Evolutionary conservation across 2,113 vertebrate genomes (phyloP).

Genomic region (Rynchops niger): DNA sequence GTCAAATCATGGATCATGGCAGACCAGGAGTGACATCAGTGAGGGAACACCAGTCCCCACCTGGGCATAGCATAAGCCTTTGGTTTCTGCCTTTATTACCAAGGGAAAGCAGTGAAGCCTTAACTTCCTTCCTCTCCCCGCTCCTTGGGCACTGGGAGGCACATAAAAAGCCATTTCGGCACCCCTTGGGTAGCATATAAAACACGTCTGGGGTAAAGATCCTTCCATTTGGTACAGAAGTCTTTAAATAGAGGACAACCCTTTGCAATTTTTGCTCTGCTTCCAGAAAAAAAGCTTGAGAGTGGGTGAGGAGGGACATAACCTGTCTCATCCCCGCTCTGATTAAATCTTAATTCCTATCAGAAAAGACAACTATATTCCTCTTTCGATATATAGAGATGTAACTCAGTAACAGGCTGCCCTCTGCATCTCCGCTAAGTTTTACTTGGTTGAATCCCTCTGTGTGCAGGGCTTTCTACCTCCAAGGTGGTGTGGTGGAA

Average conservation of each 20-base stretch:
- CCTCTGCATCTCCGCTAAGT: background rate
- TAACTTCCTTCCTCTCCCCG: background rate
- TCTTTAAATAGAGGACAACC: background rate
- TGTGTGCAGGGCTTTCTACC: background rate
- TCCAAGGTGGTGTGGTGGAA: background rate
- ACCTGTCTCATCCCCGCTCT: background rate
- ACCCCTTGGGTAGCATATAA: background rate
- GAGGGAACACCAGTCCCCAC: background rate
- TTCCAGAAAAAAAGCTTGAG: background rate
- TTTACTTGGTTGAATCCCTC: background rate
- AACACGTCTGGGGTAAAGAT: background rate
- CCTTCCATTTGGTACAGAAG: background rate
- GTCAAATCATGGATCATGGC: background rate
- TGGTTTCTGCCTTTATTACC: background rate
- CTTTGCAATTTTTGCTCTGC: background rate
- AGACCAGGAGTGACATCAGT: background rate
- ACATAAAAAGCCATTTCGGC: background rate
- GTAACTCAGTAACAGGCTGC: background rate
- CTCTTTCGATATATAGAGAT: background rate
- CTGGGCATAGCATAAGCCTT: background rate
- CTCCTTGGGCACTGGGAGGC: background rate
- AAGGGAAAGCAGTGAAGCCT: background rate
- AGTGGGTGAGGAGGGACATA: background rate
- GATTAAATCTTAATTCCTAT: background rate
- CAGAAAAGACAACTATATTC: background rate